A percentile compares a stretch with the other conserved stretches of the same genome.
phyloP scores from a whole-genome alignment of 2,113 vertebrate species.

The Zingel zingel region DNA sequence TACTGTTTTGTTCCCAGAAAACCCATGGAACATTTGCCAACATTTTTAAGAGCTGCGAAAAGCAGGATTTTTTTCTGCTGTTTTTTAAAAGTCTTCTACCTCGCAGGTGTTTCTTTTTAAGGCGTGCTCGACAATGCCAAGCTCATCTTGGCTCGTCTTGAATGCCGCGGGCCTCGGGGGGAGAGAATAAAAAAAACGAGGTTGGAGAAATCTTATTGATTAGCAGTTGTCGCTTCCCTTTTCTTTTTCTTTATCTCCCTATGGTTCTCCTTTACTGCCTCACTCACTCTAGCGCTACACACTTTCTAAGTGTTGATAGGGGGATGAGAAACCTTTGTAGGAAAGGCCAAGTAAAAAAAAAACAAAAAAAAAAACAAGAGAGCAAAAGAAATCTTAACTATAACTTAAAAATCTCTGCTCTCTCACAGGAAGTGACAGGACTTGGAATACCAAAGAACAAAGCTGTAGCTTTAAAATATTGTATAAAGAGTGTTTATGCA shows the following conservation, averaged over 20 bases:
- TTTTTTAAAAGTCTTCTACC: conserved; percentile 82
- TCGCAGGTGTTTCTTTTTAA: conserved; percentile 87
- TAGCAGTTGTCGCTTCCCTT: conserved; percentile 80
- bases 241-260: conserved; percentile 76
- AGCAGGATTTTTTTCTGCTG: conserved; percentile 76
- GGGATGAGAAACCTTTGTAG: conserved; percentile 60
- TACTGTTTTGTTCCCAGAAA: conserved; percentile 83
- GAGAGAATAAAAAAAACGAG: conserved; percentile 45
- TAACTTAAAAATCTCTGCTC: conserved; percentile 42
- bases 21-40: conserved; percentile 83
- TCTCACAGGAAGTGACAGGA: conserved; percentile 41
- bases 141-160: conserved; percentile 83
- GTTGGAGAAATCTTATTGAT: conserved; percentile 83
- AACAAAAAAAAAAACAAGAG: conserved; percentile 35
- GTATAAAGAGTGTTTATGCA: not conserved
- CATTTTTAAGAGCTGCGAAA: conserved; percentile 85
- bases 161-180: conserved; percentile 74
- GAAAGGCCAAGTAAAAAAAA: conserved; percentile 52
- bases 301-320: conserved; percentile 62
- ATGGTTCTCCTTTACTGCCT: conserved; percentile 56
- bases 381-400: conserved; percentile 51
- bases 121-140: conserved; percentile 84
- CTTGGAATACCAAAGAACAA: conserved; percentile 42
- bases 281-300: conserved; percentile 57
- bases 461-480: conserved; percentile 17